Percentiles rank a stretch among this genome's conserved stretches.
Conservation (phyloP, 2,113 vertebrate genomes). For the Myotis lucifugus region DNA sequence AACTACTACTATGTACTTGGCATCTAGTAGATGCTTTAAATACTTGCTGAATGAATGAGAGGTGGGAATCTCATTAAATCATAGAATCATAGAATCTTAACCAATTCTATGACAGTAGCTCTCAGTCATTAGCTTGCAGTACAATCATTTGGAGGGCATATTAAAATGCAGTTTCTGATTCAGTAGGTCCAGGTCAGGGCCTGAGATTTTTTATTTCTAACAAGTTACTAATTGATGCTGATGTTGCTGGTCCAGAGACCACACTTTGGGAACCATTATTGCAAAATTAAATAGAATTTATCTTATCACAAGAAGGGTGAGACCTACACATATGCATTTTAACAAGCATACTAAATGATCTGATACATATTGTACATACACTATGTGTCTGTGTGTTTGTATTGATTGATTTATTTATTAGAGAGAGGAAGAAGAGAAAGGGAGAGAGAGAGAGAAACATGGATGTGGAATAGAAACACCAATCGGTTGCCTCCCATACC, state of each 20-base stretch:
- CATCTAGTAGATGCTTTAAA: background rate
- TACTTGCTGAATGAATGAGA: background rate
- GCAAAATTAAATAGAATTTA: background rate
- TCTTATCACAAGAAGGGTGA: background rate
- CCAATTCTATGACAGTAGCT: background rate
- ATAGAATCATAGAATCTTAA: too few relatives aligned
- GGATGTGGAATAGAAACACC: background rate
- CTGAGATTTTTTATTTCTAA: background rate
- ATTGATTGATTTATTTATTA: too few relatives aligned
- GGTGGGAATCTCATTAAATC: background rate
- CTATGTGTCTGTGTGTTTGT: too few relatives aligned
- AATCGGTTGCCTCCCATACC: background rate
- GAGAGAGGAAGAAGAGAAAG: background rate
- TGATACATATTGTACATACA: too few relatives aligned
- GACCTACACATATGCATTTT: too few relatives aligned
- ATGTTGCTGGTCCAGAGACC: background rate
- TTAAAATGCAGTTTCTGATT: background rate
- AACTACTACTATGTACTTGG: background rate
- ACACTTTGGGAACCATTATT: background rate
- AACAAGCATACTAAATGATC: too few relatives aligned
- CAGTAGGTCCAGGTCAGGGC: background rate
- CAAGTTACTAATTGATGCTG: background rate
- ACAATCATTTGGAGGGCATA: background rate
- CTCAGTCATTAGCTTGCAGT: background rate
- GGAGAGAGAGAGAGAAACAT: too few relatives aligned